phyloP scores from a whole-genome alignment of 2,888 invertebrate species.

The Ganaspis brasiliensis region DNA sequence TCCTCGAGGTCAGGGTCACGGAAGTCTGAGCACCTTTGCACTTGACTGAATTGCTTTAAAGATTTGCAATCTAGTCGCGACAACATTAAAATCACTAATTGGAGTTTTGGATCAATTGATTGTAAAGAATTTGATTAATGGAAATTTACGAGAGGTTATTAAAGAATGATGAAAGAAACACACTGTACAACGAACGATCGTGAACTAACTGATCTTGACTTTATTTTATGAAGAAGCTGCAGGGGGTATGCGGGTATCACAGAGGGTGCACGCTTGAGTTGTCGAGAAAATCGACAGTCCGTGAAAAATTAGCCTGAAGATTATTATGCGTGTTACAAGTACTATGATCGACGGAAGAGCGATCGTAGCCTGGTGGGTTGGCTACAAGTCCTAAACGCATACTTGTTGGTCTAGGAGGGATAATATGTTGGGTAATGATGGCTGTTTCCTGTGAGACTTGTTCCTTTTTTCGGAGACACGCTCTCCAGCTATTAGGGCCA shows the following conservation, averaged over 20 bases:
- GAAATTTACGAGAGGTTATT: background rate
- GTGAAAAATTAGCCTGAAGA: conserved; percentile 77
- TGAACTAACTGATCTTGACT: conserved; percentile 76
- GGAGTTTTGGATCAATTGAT: no score
- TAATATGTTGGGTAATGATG: conserved; percentile 34
- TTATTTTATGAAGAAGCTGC: conserved; percentile 70
- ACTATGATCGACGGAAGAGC: conserved; percentile 68
- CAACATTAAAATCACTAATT: no score
- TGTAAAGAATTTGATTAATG: background rate
- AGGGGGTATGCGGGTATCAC: conserved; percentile 63
- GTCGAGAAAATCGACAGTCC: conserved; percentile 78
- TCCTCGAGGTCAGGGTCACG: background rate
- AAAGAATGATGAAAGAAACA: conserved; percentile 57
- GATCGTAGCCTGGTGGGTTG: conserved; percentile 60
- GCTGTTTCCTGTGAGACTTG: conserved; percentile 16
- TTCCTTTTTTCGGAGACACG: conserved; percentile 33
- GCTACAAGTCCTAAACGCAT: conserved; percentile 42
- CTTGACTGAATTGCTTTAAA: background rate
- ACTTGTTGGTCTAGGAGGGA: conserved; percentile 7
- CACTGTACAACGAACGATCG: conserved; percentile 74
- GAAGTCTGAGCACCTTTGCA: background rate
- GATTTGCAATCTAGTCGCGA: background rate
- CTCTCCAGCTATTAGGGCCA: conserved; percentile 3
- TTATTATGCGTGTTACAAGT: conserved; percentile 74
- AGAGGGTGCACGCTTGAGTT: conserved; percentile 77